A percentile compares a stretch with the other conserved stretches of the same genome.
Evolutionary conservation across 2,888 invertebrate genomes (phyloP).

Genomic region (Sclerodermus sp.): DNA sequence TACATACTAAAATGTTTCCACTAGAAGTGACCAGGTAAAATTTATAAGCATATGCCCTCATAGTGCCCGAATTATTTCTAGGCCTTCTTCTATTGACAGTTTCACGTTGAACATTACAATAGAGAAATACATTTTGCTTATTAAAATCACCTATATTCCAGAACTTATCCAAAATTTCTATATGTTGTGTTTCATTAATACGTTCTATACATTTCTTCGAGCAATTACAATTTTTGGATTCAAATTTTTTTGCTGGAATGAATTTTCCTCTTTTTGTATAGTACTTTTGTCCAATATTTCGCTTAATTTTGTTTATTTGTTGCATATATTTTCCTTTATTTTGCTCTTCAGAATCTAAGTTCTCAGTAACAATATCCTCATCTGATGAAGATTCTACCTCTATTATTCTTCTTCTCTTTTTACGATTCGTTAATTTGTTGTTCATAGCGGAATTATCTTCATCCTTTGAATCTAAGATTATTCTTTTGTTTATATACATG

Average conservation of each 20-base stretch:
- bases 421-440: constrained; percentile 18
- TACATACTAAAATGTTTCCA: constrained; percentile 21
- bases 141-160: constrained; percentile 15
- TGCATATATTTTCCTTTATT: constrained; percentile 13
- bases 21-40: constrained; percentile 9
- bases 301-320: constrained; percentile 19
- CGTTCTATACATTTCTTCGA: constrained; percentile 12
- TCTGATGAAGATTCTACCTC: constrained; percentile 17
- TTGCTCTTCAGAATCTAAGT: constrained; percentile 13
- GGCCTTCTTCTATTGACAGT: constrained; percentile 13
- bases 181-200: constrained; percentile 10
- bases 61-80: constrained; percentile 10
- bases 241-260: constrained; percentile 14
- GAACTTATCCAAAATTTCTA: constrained; percentile 15
- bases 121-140: constrained; percentile 15
- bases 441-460: constrained; percentile 16
- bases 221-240: constrained; percentile 7
- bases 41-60: constrained; percentile 11
- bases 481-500: constrained; percentile 18
- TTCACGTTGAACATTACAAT: constrained; percentile 13
- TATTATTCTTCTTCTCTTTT: constrained; percentile 16
- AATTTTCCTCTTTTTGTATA: constrained; percentile 13
- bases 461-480: constrained; percentile 17
- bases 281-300: constrained; percentile 15
- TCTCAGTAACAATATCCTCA: constrained; percentile 16